Evolutionary conservation across 2,113 vertebrate genomes (phyloP).

Genomic region (Cyanistes caeruleus): DNA sequence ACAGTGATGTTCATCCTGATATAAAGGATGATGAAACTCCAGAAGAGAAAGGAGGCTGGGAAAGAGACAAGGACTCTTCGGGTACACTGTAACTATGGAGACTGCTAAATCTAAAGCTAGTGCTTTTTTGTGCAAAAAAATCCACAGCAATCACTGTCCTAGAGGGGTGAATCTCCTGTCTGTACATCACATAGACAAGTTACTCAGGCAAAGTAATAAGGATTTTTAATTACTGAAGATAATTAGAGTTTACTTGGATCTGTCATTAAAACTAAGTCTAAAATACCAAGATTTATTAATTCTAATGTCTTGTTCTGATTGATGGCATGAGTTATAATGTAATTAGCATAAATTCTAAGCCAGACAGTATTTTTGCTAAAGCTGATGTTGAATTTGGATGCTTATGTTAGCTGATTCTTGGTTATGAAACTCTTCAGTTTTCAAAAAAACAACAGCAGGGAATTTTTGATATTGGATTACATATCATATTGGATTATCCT

Average conservation of each 20-base stretch:
- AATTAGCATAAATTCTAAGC: neutral
- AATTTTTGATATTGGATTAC: neutral
- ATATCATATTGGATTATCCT: neutral
- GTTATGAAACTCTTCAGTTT: neutral
- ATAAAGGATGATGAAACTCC: neutral
- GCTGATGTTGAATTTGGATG: neutral
- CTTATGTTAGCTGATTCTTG: neutral
- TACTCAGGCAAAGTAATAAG: neutral
- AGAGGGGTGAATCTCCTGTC: neutral
- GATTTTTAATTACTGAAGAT: conserved; percentile 1
- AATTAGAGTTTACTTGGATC: neutral
- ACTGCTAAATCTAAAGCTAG: neutral
- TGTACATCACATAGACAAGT: neutral
- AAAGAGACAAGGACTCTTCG: neutral
- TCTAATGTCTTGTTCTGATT: neutral
- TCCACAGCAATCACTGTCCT: neutral
- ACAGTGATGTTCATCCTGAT: neutral
- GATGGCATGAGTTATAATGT: neutral
- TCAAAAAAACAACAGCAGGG: neutral
- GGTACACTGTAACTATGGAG: neutral
- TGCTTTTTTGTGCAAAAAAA: neutral
- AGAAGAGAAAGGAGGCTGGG: neutral
- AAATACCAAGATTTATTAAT: neutral
- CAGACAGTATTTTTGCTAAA: neutral
- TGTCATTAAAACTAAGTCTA: neutral